These are phyloP conservation scores for Zenarchopterus dispar DNA, from an alignment of 2,797 vertebrate species.

Conservation along the genomic window DNA sequence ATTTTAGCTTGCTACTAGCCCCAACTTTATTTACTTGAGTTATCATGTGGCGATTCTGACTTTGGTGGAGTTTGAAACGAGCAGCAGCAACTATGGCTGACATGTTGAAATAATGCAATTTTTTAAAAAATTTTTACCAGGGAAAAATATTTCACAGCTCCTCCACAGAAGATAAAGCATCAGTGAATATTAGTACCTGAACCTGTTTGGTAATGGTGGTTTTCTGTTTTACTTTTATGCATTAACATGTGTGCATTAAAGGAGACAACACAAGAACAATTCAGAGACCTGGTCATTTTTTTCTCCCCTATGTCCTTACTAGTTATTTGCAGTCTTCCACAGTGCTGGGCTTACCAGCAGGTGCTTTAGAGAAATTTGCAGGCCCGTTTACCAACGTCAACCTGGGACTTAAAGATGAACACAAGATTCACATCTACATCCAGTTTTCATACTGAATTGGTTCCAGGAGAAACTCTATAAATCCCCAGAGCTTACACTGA, in stretches of 20 bases:
- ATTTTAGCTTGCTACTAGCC: no score
- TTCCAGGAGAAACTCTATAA: constrained; percentile 31
- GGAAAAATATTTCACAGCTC: no score
- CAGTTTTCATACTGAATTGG: constrained; percentile 29
- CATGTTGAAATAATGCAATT: no score
- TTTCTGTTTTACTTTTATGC: constrained; percentile 6
- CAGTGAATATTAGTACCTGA: constrained; percentile 1
- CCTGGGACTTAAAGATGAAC: no score
- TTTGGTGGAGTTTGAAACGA: not conserved
- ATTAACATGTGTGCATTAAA: not conserved
- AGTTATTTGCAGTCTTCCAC: no score
- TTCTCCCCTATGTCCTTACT: constrained; percentile 3
- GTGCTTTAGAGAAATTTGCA: no score
- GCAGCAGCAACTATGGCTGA: not conserved
- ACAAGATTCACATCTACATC: constrained; percentile 20
- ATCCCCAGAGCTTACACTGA: constrained; percentile 13
- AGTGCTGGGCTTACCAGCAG: no score
- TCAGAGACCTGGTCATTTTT: not conserved
- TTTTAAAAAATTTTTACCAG: no score
- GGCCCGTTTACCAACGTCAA: no score
- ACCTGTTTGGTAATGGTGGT: not conserved
- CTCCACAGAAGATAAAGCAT: constrained; percentile 1
- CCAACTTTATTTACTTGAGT: no score
- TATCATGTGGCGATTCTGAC: not conserved
- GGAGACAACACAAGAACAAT: constrained; percentile 2